Evolutionary conservation across 2,797 vertebrate species (phyloP).

Genomic region (Galagoides demidoff): DNA sequence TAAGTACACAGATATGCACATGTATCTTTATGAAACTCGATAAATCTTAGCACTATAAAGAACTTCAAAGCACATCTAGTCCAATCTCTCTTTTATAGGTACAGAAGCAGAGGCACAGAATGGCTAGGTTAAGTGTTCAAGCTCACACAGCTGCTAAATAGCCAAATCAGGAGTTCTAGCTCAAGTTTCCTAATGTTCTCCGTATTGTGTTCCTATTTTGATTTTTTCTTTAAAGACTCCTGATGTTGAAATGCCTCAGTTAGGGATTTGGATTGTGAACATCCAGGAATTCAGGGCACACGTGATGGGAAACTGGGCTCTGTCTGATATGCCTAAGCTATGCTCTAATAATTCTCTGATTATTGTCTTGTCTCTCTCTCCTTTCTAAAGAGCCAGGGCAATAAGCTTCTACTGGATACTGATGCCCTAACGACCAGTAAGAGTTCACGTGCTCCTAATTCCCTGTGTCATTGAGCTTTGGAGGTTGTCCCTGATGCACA

Average conservation of each 20-base stretch:
- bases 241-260: background rate
- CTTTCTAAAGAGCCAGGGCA: background rate
- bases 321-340: background rate
- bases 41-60: background rate
- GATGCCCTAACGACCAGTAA: background rate
- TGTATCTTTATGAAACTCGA: background rate
- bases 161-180: background rate
- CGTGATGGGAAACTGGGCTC: background rate
- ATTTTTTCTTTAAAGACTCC: conserved; percentile 4
- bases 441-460: background rate
- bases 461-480: background rate
- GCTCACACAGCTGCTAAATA: background rate
- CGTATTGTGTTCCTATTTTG: background rate
- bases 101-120: background rate
- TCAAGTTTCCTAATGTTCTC: background rate
- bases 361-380: background rate
- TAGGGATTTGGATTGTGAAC: background rate
- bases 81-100: background rate
- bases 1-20: background rate
- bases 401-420: background rate
- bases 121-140: background rate
- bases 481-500: background rate
- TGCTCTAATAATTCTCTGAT: background rate
- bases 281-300: background rate
- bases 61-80: background rate